Evolutionary conservation across 2,113 vertebrate species (phyloP).

Genomic region (Mus musculus): GRCm39 chr6:111498501-111499000

Average conservation of each 20-base stretch:
- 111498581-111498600: not conserved
- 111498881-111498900: not conserved
- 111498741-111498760: not conserved
- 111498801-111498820: not conserved
- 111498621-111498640: not conserved
- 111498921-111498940: not conserved
- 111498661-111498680: not conserved
- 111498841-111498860: rapidly evolving
- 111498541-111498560: not conserved
- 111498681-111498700: not conserved
- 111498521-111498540: not conserved
- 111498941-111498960: not conserved
- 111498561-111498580: not conserved
- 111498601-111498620: not conserved
- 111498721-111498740: not conserved
- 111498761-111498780: not conserved
- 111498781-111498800: not conserved
- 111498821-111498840: not conserved
- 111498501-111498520: too few relatives aligned
- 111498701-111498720: not conserved
- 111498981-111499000: not conserved
- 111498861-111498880: too few relatives aligned
- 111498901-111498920: rapidly evolving
- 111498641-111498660: not conserved
- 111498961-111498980: not conserved